A percentile compares a stretch with the other conserved stretches of the same genome.
These are phyloP conservation scores for Erannis defoliaria DNA, from an alignment of 2,888 invertebrate species.

Conservation along the genomic window DNA sequence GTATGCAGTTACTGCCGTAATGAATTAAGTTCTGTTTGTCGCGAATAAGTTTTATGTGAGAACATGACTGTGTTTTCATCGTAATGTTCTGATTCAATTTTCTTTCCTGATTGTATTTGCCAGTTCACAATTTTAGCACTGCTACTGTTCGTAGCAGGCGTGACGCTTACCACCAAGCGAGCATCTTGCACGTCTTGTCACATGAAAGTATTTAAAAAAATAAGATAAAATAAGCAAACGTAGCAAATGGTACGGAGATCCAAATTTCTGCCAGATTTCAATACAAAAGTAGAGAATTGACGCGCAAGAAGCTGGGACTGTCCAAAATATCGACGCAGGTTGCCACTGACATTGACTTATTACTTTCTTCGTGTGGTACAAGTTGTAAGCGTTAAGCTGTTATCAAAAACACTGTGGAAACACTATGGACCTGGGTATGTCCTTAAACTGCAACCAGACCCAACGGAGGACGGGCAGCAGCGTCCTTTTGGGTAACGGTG, in stretches of 20 bases:
- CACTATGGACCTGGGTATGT: no score
- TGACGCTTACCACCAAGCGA: no score
- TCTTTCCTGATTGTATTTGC: no score
- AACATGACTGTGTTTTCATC: conserved; percentile 41
- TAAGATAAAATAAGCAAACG: background rate
- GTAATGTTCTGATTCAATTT: conserved; percentile 9
- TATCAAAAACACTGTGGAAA: background rate
- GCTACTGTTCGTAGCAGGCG: no score
- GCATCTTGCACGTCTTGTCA: no score
- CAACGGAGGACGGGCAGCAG: no score
- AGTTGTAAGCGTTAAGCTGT: conserved; percentile 6
- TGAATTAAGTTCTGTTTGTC: conserved; percentile 45
- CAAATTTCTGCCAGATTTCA: conserved; percentile 14
- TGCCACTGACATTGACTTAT: conserved; percentile 40
- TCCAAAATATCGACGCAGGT: conserved; percentile 35
- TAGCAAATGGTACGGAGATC: conserved; percentile 7
- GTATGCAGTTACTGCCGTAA: conserved; percentile 37
- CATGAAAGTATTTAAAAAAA: no score
- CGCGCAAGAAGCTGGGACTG: conserved; percentile 32
- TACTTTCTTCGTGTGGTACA: conserved; percentile 22
- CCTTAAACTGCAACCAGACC: no score
- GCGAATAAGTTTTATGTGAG: conserved; percentile 37
- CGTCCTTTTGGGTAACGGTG: no score
- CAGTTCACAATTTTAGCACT: no score
- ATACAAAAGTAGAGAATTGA: conserved; percentile 33